phyloP scores from a whole-genome alignment of 2,113 vertebrate genomes.

The Rhadina sibilatrix region DNA sequence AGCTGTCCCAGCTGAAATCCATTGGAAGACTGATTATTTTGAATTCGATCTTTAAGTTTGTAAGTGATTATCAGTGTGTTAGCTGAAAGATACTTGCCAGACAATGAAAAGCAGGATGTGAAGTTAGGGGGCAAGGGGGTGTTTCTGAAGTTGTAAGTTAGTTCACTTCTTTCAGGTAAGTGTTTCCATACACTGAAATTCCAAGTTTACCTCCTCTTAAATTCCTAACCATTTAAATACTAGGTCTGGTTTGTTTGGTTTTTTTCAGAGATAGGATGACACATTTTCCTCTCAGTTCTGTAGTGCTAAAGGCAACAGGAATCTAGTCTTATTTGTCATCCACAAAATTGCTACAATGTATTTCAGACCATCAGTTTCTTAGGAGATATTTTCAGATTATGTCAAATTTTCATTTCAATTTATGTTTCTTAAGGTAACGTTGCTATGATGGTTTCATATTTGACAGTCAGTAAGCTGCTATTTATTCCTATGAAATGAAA shows the following conservation, averaged over 20 bases:
- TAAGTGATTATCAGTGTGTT: neutral
- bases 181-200: neutral
- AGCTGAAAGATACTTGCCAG: neutral
- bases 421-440: neutral
- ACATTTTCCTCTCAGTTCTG: neutral
- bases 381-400: neutral
- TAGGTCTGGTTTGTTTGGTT: neutral
- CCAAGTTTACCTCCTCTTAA: neutral
- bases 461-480: neutral
- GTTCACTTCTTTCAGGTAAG: neutral
- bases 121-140: fast-evolving
- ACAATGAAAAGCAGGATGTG: neutral
- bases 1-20: neutral
- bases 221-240: neutral
- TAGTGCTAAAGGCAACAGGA: neutral
- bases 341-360: neutral
- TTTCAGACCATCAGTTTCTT: neutral
- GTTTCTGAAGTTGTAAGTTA: neutral
- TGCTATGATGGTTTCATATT: neutral
- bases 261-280: neutral
- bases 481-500: neutral
- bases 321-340: neutral
- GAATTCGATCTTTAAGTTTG: neutral
- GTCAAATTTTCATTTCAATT: neutral
- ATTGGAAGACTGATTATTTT: neutral